phyloP scores from a whole-genome alignment of 2,888 invertebrate genomes.

The Sphecodes monilicornis region DNA sequence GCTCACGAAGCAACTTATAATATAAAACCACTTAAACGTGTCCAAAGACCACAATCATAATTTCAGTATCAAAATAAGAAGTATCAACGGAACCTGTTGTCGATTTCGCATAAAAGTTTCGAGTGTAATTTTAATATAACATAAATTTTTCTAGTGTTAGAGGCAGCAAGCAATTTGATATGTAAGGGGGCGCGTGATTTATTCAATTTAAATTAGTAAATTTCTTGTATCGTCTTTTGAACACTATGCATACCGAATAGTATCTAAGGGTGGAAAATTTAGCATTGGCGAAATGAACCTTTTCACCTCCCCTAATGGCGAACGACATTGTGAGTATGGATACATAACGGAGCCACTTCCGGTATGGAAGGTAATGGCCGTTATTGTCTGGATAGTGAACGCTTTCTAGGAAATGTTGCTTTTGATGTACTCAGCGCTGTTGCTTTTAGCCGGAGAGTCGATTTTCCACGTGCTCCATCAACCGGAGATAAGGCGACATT shows the following conservation, averaged over 20 bases:
- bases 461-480: background rate
- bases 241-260: background rate
- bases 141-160: too few species aligned
- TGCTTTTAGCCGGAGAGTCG: background rate
- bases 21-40: background rate
- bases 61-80: background rate
- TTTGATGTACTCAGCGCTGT: too few species aligned
- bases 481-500: background rate
- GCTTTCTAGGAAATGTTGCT: slow-evolving; percentile 1
- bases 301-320: slow-evolving; percentile 19
- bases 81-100: background rate
- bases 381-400: slow-evolving; percentile 24
- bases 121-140: too few species aligned
- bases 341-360: slow-evolving; percentile 22
- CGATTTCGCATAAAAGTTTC: background rate
- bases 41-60: background rate
- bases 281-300: background rate
- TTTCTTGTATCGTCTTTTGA: background rate
- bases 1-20: background rate
- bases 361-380: slow-evolving; percentile 24
- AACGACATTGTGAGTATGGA: slow-evolving; percentile 22
- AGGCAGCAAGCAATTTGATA: background rate
- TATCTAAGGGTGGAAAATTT: background rate
- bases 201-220: background rate
- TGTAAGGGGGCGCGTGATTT: background rate